phyloP scores from a whole-genome alignment of 64 coral and sea anemone genomes.

The Montipora efflorescens region DNA sequence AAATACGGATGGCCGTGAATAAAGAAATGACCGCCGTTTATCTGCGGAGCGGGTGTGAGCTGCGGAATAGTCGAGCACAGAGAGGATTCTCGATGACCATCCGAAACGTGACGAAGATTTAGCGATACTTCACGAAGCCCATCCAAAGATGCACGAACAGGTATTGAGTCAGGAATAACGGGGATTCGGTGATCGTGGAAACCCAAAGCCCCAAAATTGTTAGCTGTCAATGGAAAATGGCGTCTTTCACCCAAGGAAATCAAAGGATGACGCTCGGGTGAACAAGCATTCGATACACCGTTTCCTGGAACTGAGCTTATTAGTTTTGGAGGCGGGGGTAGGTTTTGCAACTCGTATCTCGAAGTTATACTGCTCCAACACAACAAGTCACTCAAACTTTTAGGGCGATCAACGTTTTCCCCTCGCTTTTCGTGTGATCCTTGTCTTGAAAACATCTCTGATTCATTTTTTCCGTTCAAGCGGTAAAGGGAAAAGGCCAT shows the following conservation, averaged over 20 bases:
- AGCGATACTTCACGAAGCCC: constrained; percentile 37
- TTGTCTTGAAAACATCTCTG: not conserved
- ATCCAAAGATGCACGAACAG: constrained; percentile 66
- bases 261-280: not conserved
- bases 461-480: not conserved
- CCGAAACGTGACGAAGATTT: constrained; percentile 56
- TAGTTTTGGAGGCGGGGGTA: constrained; percentile 88
- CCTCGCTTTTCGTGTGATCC: constrained; percentile 22
- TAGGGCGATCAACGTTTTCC: not conserved
- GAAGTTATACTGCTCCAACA: constrained; percentile 74
- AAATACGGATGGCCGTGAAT: constrained; percentile 67
- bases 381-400: constrained; percentile 54
- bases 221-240: constrained; percentile 27
- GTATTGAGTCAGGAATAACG: constrained; percentile 59
- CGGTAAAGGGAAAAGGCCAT: not conserved
- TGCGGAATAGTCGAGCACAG: constrained; percentile 55
- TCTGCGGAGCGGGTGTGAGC: not conserved
- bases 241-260: constrained; percentile 10
- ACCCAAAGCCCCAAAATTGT: constrained; percentile 15
- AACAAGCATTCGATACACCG: not conserved
- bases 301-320: constrained; percentile 65
- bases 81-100: constrained; percentile 56
- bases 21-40: constrained; percentile 72
- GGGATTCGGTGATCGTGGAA: constrained; percentile 54
- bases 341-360: constrained; percentile 72